Evolutionary conservation across 2,113 vertebrate genomes (phyloP).

Genomic region (Sphaerodactylus townsendi): DNA sequence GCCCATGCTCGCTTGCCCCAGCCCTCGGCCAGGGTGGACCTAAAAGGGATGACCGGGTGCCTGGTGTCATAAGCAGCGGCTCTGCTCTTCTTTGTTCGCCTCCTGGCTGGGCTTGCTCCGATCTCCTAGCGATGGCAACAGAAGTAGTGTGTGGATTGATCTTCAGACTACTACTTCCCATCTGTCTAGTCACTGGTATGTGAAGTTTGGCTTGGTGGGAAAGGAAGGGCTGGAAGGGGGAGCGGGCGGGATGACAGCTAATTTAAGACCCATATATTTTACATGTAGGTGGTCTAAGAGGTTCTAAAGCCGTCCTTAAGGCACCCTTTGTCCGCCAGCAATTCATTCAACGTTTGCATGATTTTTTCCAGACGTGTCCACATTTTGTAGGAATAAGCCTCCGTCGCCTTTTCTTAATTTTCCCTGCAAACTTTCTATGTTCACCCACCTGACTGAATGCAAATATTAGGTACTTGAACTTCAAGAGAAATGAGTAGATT

Average conservation of each 20-base stretch:
- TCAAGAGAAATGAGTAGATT: background rate
- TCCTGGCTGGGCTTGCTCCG: constrained; percentile 47
- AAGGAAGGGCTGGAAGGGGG: background rate
- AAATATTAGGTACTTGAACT: background rate
- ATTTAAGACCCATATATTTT: background rate
- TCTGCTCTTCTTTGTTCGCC: constrained; percentile 53
- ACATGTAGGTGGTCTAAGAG: background rate
- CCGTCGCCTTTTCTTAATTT: no score
- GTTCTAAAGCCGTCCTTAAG: background rate
- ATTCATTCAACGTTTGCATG: background rate
- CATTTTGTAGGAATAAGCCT: background rate
- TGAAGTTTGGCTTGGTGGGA: background rate
- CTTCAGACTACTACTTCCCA: constrained; percentile 92
- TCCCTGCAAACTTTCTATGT: background rate
- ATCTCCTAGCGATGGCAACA: constrained; percentile 84
- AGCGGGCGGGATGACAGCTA: background rate
- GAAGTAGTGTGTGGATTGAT: constrained; percentile 93
- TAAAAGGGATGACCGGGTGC: constrained; percentile 56
- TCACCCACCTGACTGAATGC: background rate
- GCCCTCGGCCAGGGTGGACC: constrained; percentile 66
- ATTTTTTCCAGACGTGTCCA: no score
- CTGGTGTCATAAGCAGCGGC: constrained; percentile 38
- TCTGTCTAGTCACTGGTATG: constrained; percentile 92
- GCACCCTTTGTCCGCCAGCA: background rate
- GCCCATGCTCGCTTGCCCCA: constrained; percentile 61